phyloP scores from a whole-genome alignment of 2,797 vertebrate species.

The Cuculus canorus region DNA sequence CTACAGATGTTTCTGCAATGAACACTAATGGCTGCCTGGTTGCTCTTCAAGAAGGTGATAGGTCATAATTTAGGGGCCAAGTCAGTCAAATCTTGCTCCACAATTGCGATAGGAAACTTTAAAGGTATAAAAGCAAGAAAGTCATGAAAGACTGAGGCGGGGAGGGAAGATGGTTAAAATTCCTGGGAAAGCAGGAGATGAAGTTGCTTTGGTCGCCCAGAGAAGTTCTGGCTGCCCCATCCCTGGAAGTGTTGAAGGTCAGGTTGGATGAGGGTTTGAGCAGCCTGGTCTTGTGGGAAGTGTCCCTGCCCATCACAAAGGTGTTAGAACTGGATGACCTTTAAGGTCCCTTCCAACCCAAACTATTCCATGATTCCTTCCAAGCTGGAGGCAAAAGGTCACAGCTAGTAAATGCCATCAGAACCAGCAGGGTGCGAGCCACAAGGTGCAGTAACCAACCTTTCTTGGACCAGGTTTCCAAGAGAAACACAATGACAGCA shows the following conservation, averaged over 20 bases:
- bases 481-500: background rate
- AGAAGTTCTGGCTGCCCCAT: too few species aligned
- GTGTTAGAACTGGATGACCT: too few species aligned
- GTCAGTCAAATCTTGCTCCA: background rate
- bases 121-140: background rate
- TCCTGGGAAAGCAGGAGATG: background rate
- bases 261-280: too few species aligned
- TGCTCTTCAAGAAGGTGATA: background rate
- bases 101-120: background rate
- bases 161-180: background rate
- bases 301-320: too few species aligned
- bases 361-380: background rate
- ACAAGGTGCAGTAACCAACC: background rate
- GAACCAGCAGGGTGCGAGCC: background rate
- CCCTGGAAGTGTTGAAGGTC: too few species aligned
- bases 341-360: too few species aligned
- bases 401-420: conserved; percentile 18
- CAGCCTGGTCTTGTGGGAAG: too few species aligned
- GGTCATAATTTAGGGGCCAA: background rate
- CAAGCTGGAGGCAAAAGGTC: background rate
- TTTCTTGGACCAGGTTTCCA: background rate
- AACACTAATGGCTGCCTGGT: background rate
- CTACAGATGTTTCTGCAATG: background rate
- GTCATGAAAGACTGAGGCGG: background rate
- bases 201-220: background rate